Percentiles rank a stretch among this genome's conserved stretches.
Evolutionary conservation across 2,113 vertebrate genomes (phyloP).

Genomic region (Myrmophylax atrothorax): DNA sequence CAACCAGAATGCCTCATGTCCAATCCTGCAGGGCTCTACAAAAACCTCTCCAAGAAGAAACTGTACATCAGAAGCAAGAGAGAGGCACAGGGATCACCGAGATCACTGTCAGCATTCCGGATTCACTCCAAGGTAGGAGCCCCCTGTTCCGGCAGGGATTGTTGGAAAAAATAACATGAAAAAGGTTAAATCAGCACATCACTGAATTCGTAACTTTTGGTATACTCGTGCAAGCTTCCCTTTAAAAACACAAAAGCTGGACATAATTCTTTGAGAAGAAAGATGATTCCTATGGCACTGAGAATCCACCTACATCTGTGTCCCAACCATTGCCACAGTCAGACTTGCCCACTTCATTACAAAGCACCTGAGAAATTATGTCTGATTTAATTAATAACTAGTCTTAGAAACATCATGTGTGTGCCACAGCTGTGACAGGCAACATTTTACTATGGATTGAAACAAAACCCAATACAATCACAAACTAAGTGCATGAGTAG

Average conservation of each 20-base stretch:
- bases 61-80: background rate
- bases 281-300: background rate
- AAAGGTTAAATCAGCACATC: background rate
- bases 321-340: background rate
- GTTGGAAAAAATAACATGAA: background rate
- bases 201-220: background rate
- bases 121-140: accelerated
- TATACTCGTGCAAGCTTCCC: background rate
- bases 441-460: background rate
- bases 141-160: background rate
- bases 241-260: background rate
- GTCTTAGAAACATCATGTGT: background rate
- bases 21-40: background rate
- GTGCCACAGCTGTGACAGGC: background rate
- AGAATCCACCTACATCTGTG: background rate
- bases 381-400: background rate
- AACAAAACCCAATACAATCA: background rate
- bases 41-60: background rate
- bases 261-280: background rate
- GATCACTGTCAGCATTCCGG: background rate
- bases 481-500: background rate
- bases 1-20: background rate
- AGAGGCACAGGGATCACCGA: accelerated
- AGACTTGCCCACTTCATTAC: background rate
- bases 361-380: background rate